Evolutionary conservation across 2,113 vertebrate genomes (phyloP).

Genomic region (Hirundichthys speculiger): DNA sequence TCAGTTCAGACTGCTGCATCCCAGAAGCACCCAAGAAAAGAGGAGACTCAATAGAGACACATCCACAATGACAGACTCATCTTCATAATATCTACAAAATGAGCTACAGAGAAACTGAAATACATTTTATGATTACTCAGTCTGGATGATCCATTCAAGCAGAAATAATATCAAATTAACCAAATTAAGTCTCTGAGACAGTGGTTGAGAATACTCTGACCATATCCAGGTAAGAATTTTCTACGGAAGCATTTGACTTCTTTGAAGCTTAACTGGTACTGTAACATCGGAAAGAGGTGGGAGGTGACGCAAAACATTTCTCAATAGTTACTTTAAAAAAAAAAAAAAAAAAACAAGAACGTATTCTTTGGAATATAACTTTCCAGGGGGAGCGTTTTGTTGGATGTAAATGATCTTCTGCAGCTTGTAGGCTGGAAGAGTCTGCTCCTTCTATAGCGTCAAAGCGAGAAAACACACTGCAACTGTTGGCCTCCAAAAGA

Average conservation of each 20-base stretch:
- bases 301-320: not conserved
- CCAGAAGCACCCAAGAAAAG: not conserved
- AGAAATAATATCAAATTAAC: slow-evolving; percentile 18
- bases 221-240: slow-evolving; percentile 57
- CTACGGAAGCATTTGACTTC: slow-evolving; percentile 23
- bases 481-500: not conserved
- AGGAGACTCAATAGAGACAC: not conserved
- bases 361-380: too few relatives aligned
- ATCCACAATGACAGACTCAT: not conserved
- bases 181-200: slow-evolving; percentile 20
- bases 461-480: too few relatives aligned
- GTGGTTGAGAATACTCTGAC: slow-evolving; percentile 1
- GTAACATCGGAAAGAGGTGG: slow-evolving; percentile 7
- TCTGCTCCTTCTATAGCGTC: not conserved
- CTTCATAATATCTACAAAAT: not conserved
- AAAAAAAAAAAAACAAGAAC: not conserved
- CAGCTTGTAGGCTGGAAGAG: slow-evolving; percentile 30
- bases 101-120: not conserved
- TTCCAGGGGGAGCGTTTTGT: not conserved
- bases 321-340: not conserved
- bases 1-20: slow-evolving; percentile 1
- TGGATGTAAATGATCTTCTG: not conserved
- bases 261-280: slow-evolving; percentile 4
- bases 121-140: not conserved
- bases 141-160: not conserved